These are phyloP conservation scores for Dynastes hyllus DNA, from an alignment of 2,888 invertebrate genomes.

Conservation along the genomic window DNA sequence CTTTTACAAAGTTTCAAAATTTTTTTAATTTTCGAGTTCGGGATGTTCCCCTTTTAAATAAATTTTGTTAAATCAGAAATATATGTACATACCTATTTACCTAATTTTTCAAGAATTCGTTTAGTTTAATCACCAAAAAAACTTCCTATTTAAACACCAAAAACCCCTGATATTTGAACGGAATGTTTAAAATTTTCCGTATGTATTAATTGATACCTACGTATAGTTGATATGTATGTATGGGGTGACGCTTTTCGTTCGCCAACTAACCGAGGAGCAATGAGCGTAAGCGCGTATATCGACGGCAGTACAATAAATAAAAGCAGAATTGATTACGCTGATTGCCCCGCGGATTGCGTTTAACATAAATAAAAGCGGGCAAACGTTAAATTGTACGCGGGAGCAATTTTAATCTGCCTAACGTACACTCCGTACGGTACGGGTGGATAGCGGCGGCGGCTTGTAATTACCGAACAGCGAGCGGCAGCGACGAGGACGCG, in stretches of 20 bases:
- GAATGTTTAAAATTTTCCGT: too few species aligned
- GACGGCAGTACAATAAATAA: constrained; percentile 58
- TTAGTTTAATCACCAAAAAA: too few species aligned
- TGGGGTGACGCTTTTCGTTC: neutral
- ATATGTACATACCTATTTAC: too few species aligned
- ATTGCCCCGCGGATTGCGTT: constrained; percentile 69
- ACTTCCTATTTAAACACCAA: too few species aligned
- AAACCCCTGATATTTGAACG: too few species aligned
- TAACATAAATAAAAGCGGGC: constrained; percentile 69
- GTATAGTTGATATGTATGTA: neutral
- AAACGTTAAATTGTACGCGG: constrained; percentile 66
- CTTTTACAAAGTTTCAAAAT: too few species aligned
- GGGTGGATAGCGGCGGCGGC: constrained; percentile 33
- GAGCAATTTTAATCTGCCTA: constrained; percentile 68
- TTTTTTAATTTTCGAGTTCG: too few species aligned
- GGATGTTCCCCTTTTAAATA: too few species aligned
- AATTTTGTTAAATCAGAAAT: too few species aligned
- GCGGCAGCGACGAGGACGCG: too few species aligned
- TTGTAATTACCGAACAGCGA: neutral
- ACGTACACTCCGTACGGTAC: constrained; percentile 55
- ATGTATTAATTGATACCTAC: too few species aligned
- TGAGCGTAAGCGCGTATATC: neutral
- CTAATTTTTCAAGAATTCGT: too few species aligned
- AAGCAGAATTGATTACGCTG: constrained; percentile 71
- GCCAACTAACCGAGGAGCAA: neutral